Percentiles rank a stretch among this genome's conserved stretches.
Conservation (phyloP, 2,888 invertebrate species). For the Pyrgus malvae region DNA sequence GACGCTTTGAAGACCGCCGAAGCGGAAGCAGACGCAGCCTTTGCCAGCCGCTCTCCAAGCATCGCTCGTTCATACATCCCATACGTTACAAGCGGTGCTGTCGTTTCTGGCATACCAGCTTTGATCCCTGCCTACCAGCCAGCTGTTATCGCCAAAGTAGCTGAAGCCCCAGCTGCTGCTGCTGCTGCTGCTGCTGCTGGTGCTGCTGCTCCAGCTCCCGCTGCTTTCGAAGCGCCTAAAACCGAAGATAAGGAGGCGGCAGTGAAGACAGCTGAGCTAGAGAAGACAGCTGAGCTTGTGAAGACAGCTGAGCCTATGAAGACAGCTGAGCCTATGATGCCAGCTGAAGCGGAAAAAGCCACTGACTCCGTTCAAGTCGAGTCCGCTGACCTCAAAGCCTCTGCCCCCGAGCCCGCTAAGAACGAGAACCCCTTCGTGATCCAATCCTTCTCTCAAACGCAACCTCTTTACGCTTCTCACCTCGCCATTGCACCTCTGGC, state of each 20-base stretch:
- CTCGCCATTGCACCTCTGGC: neutral
- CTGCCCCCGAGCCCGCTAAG: slow-evolving; percentile 16
- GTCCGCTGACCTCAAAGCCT: slow-evolving; percentile 27
- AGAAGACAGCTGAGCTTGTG: neutral
- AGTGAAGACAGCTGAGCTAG: slow-evolving; percentile 7
- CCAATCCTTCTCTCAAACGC: slow-evolving; percentile 25
- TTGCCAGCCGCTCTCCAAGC: slow-evolving; percentile 43
- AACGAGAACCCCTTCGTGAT: slow-evolving; percentile 15
- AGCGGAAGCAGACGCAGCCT: slow-evolving; percentile 57
- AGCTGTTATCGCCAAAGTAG: slow-evolving; percentile 35
- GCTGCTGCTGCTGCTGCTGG: too few relatives aligned
- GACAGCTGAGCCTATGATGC: slow-evolving; percentile 24
- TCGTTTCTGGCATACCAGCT: slow-evolving; percentile 4
- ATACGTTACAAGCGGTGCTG: slow-evolving; percentile 21
- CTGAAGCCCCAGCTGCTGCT: slow-evolving; percentile 32
- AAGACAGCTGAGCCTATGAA: slow-evolving; percentile 1
- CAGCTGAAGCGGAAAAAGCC: slow-evolving; percentile 25
- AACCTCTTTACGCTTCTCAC: neutral
- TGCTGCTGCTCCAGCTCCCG: slow-evolving; percentile 27
- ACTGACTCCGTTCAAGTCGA: slow-evolving; percentile 26
- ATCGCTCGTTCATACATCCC: slow-evolving; percentile 43
- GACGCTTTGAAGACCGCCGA: slow-evolving; percentile 59
- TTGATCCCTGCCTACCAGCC: slow-evolving; percentile 20
- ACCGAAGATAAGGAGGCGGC: slow-evolving; percentile 10
- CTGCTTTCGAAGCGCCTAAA: slow-evolving; percentile 14